Base-by-base conservation (phyloP, 2,888 invertebrate species). In the Heliconius sara region DNA sequence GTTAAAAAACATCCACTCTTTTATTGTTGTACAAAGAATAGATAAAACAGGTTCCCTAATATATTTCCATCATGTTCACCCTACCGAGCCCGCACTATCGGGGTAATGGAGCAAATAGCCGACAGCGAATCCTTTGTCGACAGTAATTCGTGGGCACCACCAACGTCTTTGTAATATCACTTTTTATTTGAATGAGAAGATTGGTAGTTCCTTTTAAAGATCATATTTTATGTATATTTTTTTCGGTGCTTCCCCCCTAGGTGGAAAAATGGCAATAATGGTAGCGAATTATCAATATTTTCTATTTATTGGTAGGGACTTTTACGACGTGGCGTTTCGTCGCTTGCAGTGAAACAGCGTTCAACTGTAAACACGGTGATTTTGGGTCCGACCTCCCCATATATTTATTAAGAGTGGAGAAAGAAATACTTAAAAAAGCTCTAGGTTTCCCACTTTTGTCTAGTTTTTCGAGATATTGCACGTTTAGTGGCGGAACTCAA, bases 31-130 rank as follows among this genome's bases (percentile, higher is more conserved):
- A 22, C 5, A 19, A 30, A 39, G 7, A 63, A 65, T 13, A 63
- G 39, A 43, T 63, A 39, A 63, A 43, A 43, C 25, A 43, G 12
- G 25, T 72, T 65, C 72, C 30, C 63, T 47, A 22, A 43, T 52
- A 47, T 52, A 70, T 43, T 19, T 70, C 30, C 60, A 66, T 71
- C 25, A 67, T n/a, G 68, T 85, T 25, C 83, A 85, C 86, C 83
- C 82, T 83, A 85, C 68, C 67, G 78, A 70, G 72, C 83, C 74
- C 81, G 83, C 84, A 84, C 88, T 91, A 89, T 91, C 90, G 87
- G 84, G 81, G 88, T 92, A 92, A 92, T 91, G 89, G 88, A 82
- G 89, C 88, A 92, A 92, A 92, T 90, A 92, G 89, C 92, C 87
- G 81, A 79, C 84, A 83, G 89, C 89, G 81, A 87, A 86, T 87